These are phyloP conservation scores for Caenorhabditis afra DNA, from an alignment of 2,888 invertebrate species.

Conservation along the genomic window DNA sequence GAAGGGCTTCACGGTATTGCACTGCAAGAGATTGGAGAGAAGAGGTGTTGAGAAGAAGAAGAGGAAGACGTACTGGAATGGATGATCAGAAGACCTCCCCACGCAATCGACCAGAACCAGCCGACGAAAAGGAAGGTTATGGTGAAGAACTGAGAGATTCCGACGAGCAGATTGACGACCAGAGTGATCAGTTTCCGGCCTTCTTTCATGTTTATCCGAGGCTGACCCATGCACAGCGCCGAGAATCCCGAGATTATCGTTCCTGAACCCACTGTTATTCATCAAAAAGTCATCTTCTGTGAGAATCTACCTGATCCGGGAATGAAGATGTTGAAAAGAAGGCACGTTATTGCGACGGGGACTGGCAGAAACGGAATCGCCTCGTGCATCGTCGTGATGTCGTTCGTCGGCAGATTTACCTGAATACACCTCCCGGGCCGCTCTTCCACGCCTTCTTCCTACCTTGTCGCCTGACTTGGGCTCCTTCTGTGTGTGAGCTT, in stretches of 20 bases:
- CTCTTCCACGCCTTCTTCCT: too few species aligned
- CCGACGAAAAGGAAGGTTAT: conserved; percentile 89
- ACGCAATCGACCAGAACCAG: conserved; percentile 98
- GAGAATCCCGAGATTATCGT: conserved; percentile 86
- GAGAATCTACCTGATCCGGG: conserved; percentile 88
- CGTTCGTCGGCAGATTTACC: conserved; percentile 79
- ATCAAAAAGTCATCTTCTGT: background rate
- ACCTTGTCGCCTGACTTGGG: conserved; percentile 77
- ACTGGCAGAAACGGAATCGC: conserved; percentile 93
- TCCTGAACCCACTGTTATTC: conserved; percentile 22
- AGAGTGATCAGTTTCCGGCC: conserved; percentile 84
- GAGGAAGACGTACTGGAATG: conserved; percentile 86
- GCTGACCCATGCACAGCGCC: conserved; percentile 91
- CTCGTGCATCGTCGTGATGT: conserved; percentile 89
- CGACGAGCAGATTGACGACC: conserved; percentile 84
- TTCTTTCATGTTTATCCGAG: conserved; percentile 89
- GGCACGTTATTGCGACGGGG: conserved; percentile 90
- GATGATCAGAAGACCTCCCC: conserved; percentile 94
- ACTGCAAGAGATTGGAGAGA: conserved; percentile 66
- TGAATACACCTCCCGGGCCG: conserved; percentile 9
- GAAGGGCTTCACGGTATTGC: conserved; percentile 80
- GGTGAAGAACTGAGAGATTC: conserved; percentile 92
- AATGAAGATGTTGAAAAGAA: conserved; percentile 86
- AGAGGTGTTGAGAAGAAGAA: too few species aligned
- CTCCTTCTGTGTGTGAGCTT: conserved; percentile 77